Percentiles rank a stretch among this genome's conserved stretches.
These are phyloP conservation scores for Apamea monoglypha DNA, from an alignment of 2,888 invertebrate genomes.

Conservation along the genomic window DNA sequence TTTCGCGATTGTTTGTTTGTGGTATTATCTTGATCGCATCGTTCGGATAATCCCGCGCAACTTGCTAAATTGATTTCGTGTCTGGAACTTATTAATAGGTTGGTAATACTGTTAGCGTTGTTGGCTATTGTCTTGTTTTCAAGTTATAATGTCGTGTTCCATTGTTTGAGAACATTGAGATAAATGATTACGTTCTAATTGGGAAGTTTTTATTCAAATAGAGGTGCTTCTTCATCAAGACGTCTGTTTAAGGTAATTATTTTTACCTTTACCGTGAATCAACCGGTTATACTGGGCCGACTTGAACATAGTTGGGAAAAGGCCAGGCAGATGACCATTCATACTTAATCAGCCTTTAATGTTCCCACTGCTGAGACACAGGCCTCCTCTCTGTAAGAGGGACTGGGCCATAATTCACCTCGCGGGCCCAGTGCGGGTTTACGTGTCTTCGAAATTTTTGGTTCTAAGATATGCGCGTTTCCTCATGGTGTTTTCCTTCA, in stretches of 20 bases:
- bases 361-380: too few relatives aligned
- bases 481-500: too few relatives aligned
- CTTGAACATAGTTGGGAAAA: too few relatives aligned
- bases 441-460: too few relatives aligned
- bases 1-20: constrained; percentile 71
- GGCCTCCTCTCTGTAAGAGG: too few relatives aligned
- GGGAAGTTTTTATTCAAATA: too few relatives aligned
- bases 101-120: constrained; percentile 57
- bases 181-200: constrained; percentile 20
- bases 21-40: constrained; percentile 67
- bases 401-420: too few relatives aligned
- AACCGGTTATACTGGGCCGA: not conserved
- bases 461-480: too few relatives aligned
- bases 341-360: too few relatives aligned
- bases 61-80: constrained; percentile 70
- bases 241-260: not conserved
- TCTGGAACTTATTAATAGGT: constrained; percentile 68
- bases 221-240: not conserved
- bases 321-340: too few relatives aligned
- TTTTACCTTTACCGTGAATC: not conserved
- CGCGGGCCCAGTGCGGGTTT: too few relatives aligned
- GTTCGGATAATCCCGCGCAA: constrained; percentile 65
- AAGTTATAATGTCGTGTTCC: constrained; percentile 43
- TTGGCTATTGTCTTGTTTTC: constrained; percentile 48
- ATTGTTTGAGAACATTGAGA: constrained; percentile 42